A percentile compares a stretch with the other conserved stretches of the same genome.
phyloP scores from a whole-genome alignment of 2,113 vertebrate genomes.

The Psilopsiagon aurifrons region DNA sequence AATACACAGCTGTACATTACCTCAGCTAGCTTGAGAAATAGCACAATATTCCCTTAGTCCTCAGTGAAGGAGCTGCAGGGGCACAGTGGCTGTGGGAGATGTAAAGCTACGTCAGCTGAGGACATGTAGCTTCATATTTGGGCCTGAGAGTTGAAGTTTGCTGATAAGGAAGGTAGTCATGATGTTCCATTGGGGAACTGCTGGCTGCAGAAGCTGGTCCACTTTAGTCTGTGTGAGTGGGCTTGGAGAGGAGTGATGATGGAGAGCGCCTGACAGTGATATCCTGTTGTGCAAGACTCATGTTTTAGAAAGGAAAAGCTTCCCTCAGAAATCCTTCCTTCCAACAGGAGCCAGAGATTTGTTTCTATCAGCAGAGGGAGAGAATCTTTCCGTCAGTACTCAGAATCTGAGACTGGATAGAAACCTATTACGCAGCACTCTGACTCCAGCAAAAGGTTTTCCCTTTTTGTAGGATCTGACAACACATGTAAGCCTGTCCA shows the following conservation, averaged over 20 bases:
- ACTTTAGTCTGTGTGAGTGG: not conserved
- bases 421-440: not conserved
- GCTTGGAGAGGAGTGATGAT: not conserved
- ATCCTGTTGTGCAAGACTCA: accelerated
- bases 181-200: not conserved
- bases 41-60: not conserved
- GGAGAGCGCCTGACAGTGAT: not conserved
- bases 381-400: not conserved
- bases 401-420: not conserved
- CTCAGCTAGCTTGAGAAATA: not conserved
- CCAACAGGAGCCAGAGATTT: not conserved
- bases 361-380: not conserved
- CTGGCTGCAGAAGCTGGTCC: not conserved
- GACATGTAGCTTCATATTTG: accelerated
- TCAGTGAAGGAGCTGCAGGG: not conserved
- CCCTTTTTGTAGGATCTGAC: not conserved
- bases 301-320: not conserved
- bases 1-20: not conserved
- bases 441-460: not conserved
- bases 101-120: not conserved
- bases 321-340: not conserved
- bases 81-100: not conserved
- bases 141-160: not conserved
- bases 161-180: not conserved
- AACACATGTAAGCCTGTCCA: not conserved